These are phyloP conservation scores for Erpobdella octoculata DNA, from an alignment of 2,888 invertebrate genomes.

Conservation along the genomic window DNA sequence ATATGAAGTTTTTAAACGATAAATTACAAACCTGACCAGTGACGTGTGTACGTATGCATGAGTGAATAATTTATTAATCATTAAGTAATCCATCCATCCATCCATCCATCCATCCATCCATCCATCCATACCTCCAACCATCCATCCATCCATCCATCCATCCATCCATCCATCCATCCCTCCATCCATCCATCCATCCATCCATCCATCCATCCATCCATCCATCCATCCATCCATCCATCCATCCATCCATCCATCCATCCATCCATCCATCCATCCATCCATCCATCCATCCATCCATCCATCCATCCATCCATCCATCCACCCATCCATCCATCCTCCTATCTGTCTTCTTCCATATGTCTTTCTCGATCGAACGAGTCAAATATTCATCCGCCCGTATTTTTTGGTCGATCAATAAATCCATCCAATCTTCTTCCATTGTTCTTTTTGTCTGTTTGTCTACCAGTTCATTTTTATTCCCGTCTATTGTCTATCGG, in stretches of 20 bases:
- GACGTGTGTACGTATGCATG: neutral
- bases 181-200: slow-evolving; percentile 20
- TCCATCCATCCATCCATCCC: slow-evolving; percentile 18
- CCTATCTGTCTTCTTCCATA: neutral
- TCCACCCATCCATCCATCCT: slow-evolving; percentile 4
- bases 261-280: slow-evolving; percentile 18
- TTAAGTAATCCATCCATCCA: neutral
- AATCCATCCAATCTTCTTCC: no score
- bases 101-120: neutral
- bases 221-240: slow-evolving; percentile 6
- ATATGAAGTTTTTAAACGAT: no score
- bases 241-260: slow-evolving; percentile 9
- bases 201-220: slow-evolving; percentile 5
- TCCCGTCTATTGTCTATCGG: no score
- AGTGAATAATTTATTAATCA: neutral
- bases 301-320: neutral
- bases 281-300: slow-evolving; percentile 11
- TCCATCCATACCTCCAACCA: slow-evolving; percentile 13
- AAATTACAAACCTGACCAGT: no score
- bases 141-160: slow-evolving; percentile 21
- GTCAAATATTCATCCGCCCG: no score
- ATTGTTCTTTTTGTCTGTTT: no score
- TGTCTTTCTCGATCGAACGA: no score
- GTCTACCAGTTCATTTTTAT: no score
- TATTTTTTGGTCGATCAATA: no score